Base-by-base conservation (phyloP, 2,888 invertebrate species). In the Hirudinaria manillensis region DNA sequence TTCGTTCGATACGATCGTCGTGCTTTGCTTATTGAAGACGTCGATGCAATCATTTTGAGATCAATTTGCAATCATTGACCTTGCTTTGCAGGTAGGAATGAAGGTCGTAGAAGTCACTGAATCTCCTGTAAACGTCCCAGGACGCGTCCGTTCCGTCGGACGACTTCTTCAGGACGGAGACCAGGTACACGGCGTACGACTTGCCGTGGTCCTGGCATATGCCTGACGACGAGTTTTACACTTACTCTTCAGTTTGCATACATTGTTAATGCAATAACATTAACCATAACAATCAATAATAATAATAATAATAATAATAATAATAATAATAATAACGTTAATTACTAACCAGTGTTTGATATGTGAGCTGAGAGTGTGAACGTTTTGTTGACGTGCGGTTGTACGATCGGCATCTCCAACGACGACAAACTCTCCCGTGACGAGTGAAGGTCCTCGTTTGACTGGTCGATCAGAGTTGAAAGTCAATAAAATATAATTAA, bases 81-180 rank as follows among this genome's bases (percentile, higher is more conserved):
- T 86, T 86, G 80, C 86, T 83, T 82, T 91, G 91, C 68, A 94
- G 89, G 82, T 91, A 90, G 78, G 90, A 89, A 83, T 94, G 91
- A 27, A 97, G 88, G 83, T 94, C 93, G 82, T 94, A 90, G 86
- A 97, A 97, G 86, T 96, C 95, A 29, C 94, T 94, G 84, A 95
- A 97, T 81, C 96, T 87, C 80, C 96, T 88, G 81, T 94, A 93
- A 77, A 95, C 92, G 82, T 94, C 93, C 93, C 94, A 95, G 77
- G 91, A 89, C 81, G 92, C 92, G 80, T 89, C 88, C 32, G 81
- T 80, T 19, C 82, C 82, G 71, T 84, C 82, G 6, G 79, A 81
- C n/a, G 83, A 82, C 51, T 83, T 82, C 79, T 91, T 89, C 1
- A 89, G 90, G 0, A 94, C 93, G 21, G 91, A 89, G 73, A 94